Evolutionary conservation across 2,797 vertebrate genomes (phyloP).

Genomic region (Sebastes steindachneri): DNA sequence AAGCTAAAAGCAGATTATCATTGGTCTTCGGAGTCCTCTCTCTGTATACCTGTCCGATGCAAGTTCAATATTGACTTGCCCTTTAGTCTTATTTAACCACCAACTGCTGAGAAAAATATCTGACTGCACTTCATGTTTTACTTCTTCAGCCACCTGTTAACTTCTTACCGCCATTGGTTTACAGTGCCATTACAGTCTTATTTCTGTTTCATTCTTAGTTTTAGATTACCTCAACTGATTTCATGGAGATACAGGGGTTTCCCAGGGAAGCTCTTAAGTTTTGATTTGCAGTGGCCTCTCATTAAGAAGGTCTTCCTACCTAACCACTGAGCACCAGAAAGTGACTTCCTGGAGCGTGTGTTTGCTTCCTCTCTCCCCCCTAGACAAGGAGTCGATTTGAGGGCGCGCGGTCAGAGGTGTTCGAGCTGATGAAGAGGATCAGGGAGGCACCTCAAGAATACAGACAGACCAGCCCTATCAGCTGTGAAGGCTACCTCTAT

Average conservation of each 20-base stretch:
- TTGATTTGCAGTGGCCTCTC: slow-evolving; percentile 8
- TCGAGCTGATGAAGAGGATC: slow-evolving; percentile 95
- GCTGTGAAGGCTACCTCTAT: slow-evolving; percentile 95
- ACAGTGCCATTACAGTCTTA: neutral
- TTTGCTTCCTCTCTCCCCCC: slow-evolving; percentile 17
- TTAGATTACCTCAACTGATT: neutral
- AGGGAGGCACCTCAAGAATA: slow-evolving; percentile 90
- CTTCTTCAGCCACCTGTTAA: neutral
- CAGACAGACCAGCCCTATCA: slow-evolving; percentile 92
- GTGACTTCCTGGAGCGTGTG: slow-evolving; percentile 36
- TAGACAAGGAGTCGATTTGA: slow-evolving; percentile 97
- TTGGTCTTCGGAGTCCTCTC: neutral
- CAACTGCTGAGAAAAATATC: neutral
- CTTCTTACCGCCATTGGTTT: neutral
- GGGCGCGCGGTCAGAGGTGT: slow-evolving; percentile 93
- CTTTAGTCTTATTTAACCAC: neutral
- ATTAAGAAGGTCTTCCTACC: neutral
- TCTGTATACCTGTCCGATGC: neutral
- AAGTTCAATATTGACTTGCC: neutral
- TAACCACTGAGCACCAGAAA: slow-evolving; percentile 2
- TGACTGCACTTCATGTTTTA: neutral
- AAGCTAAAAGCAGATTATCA: neutral
- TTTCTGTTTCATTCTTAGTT: neutral
- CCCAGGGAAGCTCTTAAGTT: neutral
- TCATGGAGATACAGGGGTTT: slow-evolving; percentile 16